These are phyloP conservation scores for Colinus virginianus DNA, from an alignment of 2,113 vertebrate species.

Conservation along the genomic window DNA sequence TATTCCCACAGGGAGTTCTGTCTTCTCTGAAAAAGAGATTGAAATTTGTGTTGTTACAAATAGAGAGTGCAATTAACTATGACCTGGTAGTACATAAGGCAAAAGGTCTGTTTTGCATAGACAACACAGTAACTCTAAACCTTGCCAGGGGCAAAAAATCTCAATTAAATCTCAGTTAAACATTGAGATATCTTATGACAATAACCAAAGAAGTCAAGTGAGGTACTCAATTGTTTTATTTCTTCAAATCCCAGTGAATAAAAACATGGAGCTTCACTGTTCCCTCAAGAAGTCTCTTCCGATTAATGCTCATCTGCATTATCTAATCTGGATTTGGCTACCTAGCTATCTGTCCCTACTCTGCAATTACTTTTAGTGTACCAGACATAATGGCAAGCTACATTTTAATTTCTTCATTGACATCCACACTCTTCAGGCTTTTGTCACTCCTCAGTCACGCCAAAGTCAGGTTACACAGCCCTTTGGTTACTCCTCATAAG, in stretches of 20 bases:
- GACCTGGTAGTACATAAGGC: neutral
- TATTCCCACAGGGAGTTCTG: conserved; percentile 44
- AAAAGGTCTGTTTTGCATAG: neutral
- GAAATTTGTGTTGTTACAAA: neutral
- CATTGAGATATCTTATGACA: too few relatives aligned
- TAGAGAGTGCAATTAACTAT: neutral
- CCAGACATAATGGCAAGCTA: neutral
- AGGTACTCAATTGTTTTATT: neutral
- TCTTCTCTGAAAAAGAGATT: conserved; percentile 14
- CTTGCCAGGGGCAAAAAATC: neutral
- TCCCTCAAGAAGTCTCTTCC: neutral
- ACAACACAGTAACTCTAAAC: neutral
- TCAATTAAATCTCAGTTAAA: neutral
- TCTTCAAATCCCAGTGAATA: neutral
- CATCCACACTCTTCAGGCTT: neutral
- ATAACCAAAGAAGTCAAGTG: too few relatives aligned
- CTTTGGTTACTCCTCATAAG: neutral
- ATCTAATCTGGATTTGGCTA: neutral
- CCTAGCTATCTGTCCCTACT: neutral
- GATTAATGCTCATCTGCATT: neutral
- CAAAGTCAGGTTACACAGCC: neutral
- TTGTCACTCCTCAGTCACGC: neutral
- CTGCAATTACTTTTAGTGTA: neutral
- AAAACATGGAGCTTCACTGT: neutral
- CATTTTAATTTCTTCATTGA: neutral